phyloP scores from a whole-genome alignment of 1,140 invertebrate genomes.

The Globodera rostochiensis region DNA sequence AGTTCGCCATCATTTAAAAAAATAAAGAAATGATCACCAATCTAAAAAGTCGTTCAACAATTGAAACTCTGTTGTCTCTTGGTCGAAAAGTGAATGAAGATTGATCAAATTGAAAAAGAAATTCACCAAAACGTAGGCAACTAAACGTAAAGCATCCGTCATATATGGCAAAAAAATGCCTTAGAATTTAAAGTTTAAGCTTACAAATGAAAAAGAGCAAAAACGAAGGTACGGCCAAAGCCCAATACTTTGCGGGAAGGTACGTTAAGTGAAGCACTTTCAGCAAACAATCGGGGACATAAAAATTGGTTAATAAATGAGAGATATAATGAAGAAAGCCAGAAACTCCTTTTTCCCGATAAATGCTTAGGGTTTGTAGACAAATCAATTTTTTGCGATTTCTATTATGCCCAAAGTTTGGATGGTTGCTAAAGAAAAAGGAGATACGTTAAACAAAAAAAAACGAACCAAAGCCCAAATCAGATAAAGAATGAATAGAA shows the following conservation, averaged over 20 bases:
- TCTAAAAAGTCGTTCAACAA: constrained; percentile 54
- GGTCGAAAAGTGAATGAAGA: constrained; percentile 42
- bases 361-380: no score
- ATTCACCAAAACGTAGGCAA: constrained; percentile 48
- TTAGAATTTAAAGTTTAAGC: constrained; percentile 19
- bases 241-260: constrained; percentile 55
- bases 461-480: constrained; percentile 34
- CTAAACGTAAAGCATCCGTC: constrained; percentile 26
- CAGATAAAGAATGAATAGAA: constrained; percentile 46
- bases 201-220: constrained; percentile 34
- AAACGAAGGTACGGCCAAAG: constrained; percentile 41
- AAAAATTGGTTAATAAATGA: not conserved
- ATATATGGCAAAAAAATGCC: not conserved
- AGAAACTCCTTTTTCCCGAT: no score
- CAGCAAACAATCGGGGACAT: constrained; percentile 49
- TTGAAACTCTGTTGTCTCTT: constrained; percentile 7
- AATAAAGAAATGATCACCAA: constrained; percentile 10
- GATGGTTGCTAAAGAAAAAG: not conserved
- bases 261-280: constrained; percentile 43
- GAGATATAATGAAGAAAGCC: no score
- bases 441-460: constrained; percentile 18
- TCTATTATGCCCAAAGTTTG: not conserved
- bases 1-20: not conserved
- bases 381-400: no score
- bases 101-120: constrained; percentile 42